phyloP scores from a whole-genome alignment of 2,113 vertebrate genomes.

The Entosphenus tridentatus region DNA sequence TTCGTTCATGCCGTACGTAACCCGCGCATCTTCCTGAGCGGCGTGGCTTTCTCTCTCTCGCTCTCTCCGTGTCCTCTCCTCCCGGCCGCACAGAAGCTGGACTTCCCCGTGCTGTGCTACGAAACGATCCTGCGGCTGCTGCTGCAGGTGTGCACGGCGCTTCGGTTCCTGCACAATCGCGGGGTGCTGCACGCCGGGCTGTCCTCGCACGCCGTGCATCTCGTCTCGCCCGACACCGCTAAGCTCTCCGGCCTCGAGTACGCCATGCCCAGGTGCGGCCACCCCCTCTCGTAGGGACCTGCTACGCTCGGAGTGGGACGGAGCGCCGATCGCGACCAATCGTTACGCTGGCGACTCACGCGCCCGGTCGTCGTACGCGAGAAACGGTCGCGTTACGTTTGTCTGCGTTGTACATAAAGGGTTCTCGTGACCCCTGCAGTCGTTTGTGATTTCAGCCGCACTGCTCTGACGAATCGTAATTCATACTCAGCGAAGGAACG shows the following conservation, averaged over 20 bases:
- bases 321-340: no score
- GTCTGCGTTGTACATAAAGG: no score
- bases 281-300: background rate
- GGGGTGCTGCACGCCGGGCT: slow-evolving; percentile 20
- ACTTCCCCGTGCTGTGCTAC: slow-evolving; percentile 12
- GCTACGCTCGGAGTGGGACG: background rate
- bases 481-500: no score
- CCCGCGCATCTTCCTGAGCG: no score
- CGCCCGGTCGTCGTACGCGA: no score
- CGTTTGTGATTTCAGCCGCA: no score
- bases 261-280: slow-evolving; percentile 15
- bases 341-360: no score
- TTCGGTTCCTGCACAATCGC: slow-evolving; percentile 23
- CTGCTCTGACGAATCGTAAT: no score
- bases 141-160: slow-evolving; percentile 28
- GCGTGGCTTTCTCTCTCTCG: background rate
- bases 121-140: slow-evolving; percentile 16
- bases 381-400: no score
- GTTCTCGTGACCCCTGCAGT: no score
- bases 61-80: background rate
- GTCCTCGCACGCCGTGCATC: slow-evolving; percentile 26
- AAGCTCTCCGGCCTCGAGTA: slow-evolving; percentile 27
- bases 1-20: no score
- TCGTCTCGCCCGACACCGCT: slow-evolving; percentile 21
- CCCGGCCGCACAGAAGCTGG: slow-evolving; percentile 10